Evolutionary conservation across 1,140 invertebrate genomes (phyloP).

Genomic region (Formica selysi): DNA sequence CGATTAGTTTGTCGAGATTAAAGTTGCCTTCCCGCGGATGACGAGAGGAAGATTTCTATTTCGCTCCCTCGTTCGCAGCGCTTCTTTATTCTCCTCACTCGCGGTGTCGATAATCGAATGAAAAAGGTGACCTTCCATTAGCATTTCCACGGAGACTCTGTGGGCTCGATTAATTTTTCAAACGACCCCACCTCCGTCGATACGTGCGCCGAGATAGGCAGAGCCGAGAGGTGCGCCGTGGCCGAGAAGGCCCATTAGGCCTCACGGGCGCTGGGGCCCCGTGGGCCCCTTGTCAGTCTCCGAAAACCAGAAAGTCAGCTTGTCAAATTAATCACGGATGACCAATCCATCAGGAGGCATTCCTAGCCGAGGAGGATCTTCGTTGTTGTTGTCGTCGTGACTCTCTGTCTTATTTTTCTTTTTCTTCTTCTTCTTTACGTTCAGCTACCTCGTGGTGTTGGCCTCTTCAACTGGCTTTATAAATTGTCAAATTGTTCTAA

Average conservation of each 20-base stretch:
- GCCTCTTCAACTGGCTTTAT: slow-evolving; percentile 11
- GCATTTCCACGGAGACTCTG: slow-evolving; percentile 70
- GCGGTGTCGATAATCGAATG: slow-evolving; percentile 69
- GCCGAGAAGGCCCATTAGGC: slow-evolving; percentile 77
- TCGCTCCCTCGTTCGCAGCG: background rate
- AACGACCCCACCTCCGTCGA: slow-evolving; percentile 78
- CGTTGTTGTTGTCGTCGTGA: slow-evolving; percentile 60
- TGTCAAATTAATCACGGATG: slow-evolving; percentile 87
- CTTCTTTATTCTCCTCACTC: slow-evolving; percentile 16
- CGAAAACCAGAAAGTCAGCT: slow-evolving; percentile 87
- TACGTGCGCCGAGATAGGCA: slow-evolving; percentile 75
- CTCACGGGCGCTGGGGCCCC: slow-evolving; percentile 77
- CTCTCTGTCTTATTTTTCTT: slow-evolving; percentile 32
- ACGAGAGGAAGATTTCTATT: slow-evolving; percentile 28
- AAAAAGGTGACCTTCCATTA: slow-evolving; percentile 69
- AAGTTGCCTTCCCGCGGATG: background rate
- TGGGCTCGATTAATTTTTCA: slow-evolving; percentile 84
- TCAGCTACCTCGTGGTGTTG: slow-evolving; percentile 23
- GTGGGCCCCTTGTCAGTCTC: slow-evolving; percentile 83
- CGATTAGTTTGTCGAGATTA: slow-evolving; percentile 34
- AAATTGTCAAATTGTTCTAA: slow-evolving; percentile 24
- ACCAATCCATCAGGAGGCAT: slow-evolving; percentile 87
- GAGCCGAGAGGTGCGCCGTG: slow-evolving; percentile 40
- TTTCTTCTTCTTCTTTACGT: slow-evolving; percentile 28
- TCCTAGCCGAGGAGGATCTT: slow-evolving; percentile 81